A percentile compares a stretch with the other conserved stretches of the same genome.
These are phyloP conservation scores for Rhagoletis zephyria DNA, from an alignment of 1,140 invertebrate genomes.

Conservation along the genomic window DNA sequence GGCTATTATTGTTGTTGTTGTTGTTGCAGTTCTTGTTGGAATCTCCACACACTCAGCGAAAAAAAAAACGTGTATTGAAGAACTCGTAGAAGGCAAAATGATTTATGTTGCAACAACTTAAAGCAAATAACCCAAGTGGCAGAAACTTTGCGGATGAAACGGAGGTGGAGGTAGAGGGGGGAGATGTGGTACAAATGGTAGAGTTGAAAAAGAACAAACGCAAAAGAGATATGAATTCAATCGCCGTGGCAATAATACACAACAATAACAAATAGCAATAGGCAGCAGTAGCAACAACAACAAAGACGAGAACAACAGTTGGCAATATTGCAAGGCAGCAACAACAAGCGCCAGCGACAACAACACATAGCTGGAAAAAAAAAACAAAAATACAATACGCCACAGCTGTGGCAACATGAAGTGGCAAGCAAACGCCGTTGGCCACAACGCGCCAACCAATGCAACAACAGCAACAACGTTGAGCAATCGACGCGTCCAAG, in stretches of 20 bases:
- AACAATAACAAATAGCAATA: slow-evolving; percentile 1
- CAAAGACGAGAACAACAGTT: background rate
- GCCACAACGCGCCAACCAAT: background rate
- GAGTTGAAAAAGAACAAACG: background rate
- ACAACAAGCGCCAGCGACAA: background rate
- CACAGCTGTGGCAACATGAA: slow-evolving; percentile 46
- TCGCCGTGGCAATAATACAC: slow-evolving; percentile 22
- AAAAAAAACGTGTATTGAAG: background rate
- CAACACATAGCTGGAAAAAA: background rate
- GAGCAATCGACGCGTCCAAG: slow-evolving; percentile 17
- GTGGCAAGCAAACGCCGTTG: slow-evolving; percentile 22
- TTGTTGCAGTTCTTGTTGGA: background rate
- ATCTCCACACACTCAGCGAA: slow-evolving; percentile 27
- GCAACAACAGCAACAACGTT: slow-evolving; percentile 5
- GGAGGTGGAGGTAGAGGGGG: background rate
- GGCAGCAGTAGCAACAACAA: background rate
- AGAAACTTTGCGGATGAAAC: background rate
- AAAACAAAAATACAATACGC: background rate
- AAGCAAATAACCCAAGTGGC: slow-evolving; percentile 22
- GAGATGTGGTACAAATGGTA: background rate
- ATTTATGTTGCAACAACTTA: slow-evolving; percentile 52
- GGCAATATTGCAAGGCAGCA: background rate
- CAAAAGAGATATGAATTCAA: slow-evolving; percentile 19
- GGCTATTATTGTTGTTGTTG: background rate
- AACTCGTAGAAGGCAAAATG: slow-evolving; percentile 40